Evolutionary conservation across 2,888 invertebrate species (phyloP).

Genomic region (Hydrotaea diabolus): DNA sequence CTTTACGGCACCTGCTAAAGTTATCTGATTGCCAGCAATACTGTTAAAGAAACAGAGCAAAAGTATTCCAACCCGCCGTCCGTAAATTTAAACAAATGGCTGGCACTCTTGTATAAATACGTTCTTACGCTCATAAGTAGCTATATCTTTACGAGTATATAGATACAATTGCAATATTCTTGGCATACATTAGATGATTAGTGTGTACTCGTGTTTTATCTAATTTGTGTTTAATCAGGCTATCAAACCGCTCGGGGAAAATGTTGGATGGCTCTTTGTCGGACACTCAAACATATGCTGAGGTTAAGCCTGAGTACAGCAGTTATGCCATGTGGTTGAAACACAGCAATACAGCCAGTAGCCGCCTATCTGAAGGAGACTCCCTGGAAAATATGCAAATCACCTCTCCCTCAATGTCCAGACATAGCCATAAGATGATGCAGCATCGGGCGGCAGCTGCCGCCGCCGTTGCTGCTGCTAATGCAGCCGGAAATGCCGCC

Average conservation of each 20-base stretch:
- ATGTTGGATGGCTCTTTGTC: constrained; percentile 91
- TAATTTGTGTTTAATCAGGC: constrained; percentile 67
- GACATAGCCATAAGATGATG: constrained; percentile 82
- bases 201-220: too few relatives aligned
- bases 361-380: constrained; percentile 93
- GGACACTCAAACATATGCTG: constrained; percentile 89
- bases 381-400: constrained; percentile 91
- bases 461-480: constrained; percentile 67
- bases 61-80: too few relatives aligned
- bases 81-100: too few relatives aligned
- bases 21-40: too few relatives aligned
- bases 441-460: constrained; percentile 73
- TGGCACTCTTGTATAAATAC: too few relatives aligned
- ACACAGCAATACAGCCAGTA: constrained; percentile 91
- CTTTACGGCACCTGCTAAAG: too few relatives aligned
- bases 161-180: too few relatives aligned
- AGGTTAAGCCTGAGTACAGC: constrained; percentile 89
- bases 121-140: constrained; percentile 9
- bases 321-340: constrained; percentile 93
- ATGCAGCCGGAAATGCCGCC: constrained; percentile 68
- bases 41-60: too few relatives aligned
- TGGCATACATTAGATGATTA: not conserved
- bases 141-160: not conserved
- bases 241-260: constrained; percentile 80
- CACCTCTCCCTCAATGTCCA: constrained; percentile 84